phyloP scores from a whole-genome alignment of 2,888 invertebrate genomes.

The Hypselothyrea guttata region DNA sequence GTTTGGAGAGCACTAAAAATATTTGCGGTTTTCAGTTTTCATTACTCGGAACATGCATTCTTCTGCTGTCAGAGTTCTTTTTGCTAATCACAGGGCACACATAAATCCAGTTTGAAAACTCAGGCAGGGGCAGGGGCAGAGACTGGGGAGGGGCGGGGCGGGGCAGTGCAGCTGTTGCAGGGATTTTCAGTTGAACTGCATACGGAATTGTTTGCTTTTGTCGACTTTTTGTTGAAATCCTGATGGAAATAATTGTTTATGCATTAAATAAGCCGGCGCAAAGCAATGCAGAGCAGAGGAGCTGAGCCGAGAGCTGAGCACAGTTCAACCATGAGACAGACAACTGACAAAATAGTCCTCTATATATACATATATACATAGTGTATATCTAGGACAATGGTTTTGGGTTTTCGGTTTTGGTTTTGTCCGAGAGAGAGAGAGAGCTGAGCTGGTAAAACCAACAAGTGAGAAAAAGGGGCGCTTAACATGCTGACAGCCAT shows the following conservation, averaged over 20 bases:
- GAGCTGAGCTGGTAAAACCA: conserved; percentile 50
- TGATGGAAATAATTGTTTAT: conserved; percentile 79
- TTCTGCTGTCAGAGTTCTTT: conserved; percentile 14
- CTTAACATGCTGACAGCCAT: conserved; percentile 69
- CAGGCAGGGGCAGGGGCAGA: conserved; percentile 27
- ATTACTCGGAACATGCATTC: conserved; percentile 23
- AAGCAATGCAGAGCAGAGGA: conserved; percentile 34
- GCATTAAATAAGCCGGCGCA: conserved; percentile 78
- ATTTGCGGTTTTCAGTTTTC: conserved; percentile 66
- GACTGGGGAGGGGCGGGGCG: too few species aligned
- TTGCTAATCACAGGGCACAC: conserved; percentile 57
- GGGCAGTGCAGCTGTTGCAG: conserved; percentile 58
- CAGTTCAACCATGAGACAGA: conserved; percentile 41
- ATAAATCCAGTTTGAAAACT: conserved; percentile 62
- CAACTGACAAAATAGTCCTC: conserved; percentile 70
- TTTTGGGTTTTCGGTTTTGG: conserved; percentile 6
- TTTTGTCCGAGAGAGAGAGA: too few species aligned
- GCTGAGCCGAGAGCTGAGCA: conserved; percentile 5
- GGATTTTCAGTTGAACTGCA: conserved; percentile 48
- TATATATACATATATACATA: conserved; percentile 7
- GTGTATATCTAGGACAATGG: conserved; percentile 57
- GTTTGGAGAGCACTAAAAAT: conserved; percentile 52
- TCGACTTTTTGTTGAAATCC: conserved; percentile 75
- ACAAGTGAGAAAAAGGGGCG: conserved; percentile 67
- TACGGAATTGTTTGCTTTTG: conserved; percentile 68